phyloP scores from a whole-genome alignment of 2,888 invertebrate species.

The Epinotia bilunana region DNA sequence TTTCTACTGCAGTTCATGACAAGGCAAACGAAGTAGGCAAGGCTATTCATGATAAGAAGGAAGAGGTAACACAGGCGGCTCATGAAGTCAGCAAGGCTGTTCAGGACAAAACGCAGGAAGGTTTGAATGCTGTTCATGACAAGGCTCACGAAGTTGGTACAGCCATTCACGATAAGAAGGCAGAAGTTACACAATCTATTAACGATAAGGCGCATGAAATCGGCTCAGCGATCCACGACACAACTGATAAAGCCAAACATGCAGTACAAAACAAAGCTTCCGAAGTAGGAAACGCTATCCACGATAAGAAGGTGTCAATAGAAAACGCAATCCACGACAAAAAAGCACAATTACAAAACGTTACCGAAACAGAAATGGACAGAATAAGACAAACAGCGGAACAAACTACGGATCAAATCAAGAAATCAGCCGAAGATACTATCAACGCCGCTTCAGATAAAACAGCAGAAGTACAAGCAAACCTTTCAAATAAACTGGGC shows the following conservation, averaged over 20 bases:
- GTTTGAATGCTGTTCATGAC: conserved; percentile 48
- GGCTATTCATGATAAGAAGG: conserved; percentile 42
- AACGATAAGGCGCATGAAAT: conserved; percentile 23
- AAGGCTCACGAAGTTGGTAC: conserved; percentile 36
- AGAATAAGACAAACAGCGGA: conserved; percentile 78
- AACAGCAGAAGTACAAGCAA: conserved; percentile 64
- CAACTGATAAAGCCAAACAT: conserved; percentile 47
- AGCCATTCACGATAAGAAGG: conserved; percentile 41
- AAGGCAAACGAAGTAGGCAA: conserved; percentile 44
- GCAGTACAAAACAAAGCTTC: conserved; percentile 49
- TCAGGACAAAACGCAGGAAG: conserved; percentile 53
- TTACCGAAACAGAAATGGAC: conserved; percentile 64
- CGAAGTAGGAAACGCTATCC: conserved; percentile 48
- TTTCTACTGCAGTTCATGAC: conserved; percentile 49
- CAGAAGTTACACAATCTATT: conserved; percentile 50
- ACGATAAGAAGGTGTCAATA: conserved; percentile 51
- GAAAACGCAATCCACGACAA: conserved; percentile 46
- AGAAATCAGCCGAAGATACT: conserved; percentile 72
- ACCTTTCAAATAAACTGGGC: conserved; percentile 58
- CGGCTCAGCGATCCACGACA: conserved; percentile 23
- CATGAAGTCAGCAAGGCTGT: conserved; percentile 38
- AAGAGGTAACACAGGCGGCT: conserved; percentile 45
- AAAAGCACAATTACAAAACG: conserved; percentile 56
- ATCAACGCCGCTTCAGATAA: conserved; percentile 70
- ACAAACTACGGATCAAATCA: conserved; percentile 76